Conservation (phyloP, 1,140 invertebrate species). For the Zaprionus lachaisei region DNA sequence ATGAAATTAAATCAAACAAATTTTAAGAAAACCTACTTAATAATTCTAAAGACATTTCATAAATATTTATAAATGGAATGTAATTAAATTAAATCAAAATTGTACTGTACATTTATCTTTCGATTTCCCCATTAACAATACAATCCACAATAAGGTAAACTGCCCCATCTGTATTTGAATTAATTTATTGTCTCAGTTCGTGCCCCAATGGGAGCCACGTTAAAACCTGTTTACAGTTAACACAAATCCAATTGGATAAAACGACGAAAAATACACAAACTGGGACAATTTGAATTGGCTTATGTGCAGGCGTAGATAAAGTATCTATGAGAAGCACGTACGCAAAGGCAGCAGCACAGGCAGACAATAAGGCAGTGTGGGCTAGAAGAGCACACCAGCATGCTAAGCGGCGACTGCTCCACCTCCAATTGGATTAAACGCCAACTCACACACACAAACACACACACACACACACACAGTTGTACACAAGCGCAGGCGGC, state of each 20-base stretch:
- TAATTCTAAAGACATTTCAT: too few species aligned
- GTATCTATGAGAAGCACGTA: conserved; percentile 46
- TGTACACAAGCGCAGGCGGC: conserved; percentile 3
- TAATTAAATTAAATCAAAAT: not conserved
- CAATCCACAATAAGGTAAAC: not conserved
- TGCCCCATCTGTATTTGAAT: not conserved
- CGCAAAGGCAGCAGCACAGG: conserved; percentile 15
- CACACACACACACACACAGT: not conserved
- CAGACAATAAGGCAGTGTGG: conserved; percentile 17
- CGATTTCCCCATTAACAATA: not conserved
- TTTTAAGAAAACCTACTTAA: too few species aligned
- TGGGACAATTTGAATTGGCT: conserved; percentile 49
- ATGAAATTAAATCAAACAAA: too few species aligned
- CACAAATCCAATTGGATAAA: conserved; percentile 76
- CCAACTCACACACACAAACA: conserved; percentile 12
- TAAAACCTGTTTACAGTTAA: conserved; percentile 67
- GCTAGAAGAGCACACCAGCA: conserved; percentile 65
- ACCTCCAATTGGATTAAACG: conserved; percentile 78
- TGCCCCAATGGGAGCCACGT: conserved; percentile 57
- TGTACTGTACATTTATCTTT: fast-evolving
- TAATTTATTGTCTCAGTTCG: not conserved
- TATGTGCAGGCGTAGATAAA: conserved; percentile 49
- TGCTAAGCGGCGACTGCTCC: conserved; percentile 53
- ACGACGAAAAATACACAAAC: conserved; percentile 30
- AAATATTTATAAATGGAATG: too few species aligned